Evolutionary conservation across 2,113 vertebrate genomes (phyloP).

Genomic region (Coracopsis vasa): DNA sequence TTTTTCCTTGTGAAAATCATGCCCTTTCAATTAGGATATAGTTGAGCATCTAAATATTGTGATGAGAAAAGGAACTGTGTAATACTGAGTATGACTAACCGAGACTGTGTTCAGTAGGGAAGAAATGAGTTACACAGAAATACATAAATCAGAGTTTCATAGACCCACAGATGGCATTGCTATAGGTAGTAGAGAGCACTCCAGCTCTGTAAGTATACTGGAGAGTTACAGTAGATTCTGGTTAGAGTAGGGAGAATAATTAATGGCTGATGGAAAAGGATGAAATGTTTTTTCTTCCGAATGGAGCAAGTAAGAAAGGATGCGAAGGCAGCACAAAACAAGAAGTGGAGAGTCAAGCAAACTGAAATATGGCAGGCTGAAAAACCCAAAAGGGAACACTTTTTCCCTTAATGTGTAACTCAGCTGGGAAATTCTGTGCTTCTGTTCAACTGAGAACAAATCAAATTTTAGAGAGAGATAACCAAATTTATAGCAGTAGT

Average conservation of each 20-base stretch:
- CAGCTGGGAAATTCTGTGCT: constrained; percentile 59
- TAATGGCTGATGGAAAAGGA: constrained; percentile 5
- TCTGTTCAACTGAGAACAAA: constrained; percentile 49
- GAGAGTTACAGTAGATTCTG: background rate
- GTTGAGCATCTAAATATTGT: background rate
- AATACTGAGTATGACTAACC: background rate
- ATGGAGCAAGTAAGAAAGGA: background rate
- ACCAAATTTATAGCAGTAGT: constrained; percentile 51
- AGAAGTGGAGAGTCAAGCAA: background rate
- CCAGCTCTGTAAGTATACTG: background rate
- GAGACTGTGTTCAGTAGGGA: background rate
- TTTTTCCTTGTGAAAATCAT: background rate
- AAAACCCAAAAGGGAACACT: constrained; percentile 60
- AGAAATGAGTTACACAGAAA: background rate
- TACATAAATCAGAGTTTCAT: background rate
- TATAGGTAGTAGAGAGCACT: background rate
- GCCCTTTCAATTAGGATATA: background rate
- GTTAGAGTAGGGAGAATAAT: background rate
- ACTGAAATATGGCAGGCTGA: constrained; percentile 52
- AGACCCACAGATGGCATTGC: background rate
- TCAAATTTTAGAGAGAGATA: constrained; percentile 58
- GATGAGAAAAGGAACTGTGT: background rate
- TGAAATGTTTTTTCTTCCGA: constrained; percentile 4
- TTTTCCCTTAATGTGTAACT: constrained; percentile 46
- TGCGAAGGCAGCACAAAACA: constrained; percentile 6